These are phyloP conservation scores for Siniperca chuatsi DNA, from an alignment of 2,113 vertebrate genomes.

Conservation along the genomic window DNA sequence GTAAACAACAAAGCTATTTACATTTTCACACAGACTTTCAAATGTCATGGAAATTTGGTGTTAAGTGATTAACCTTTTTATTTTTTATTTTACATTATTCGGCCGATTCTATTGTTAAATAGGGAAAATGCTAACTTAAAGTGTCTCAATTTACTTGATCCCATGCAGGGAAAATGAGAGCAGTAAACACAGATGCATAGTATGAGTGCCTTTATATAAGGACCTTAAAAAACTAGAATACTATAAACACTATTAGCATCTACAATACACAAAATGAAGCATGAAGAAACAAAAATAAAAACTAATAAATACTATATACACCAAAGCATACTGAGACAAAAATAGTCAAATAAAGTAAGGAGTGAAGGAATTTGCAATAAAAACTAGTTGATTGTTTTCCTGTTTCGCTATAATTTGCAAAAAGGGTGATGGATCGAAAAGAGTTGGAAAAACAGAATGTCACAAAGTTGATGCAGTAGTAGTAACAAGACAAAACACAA, in stretches of 20 bases:
- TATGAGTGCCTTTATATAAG: background rate
- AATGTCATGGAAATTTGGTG: constrained; percentile 23
- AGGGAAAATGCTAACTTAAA: background rate
- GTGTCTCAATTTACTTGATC: background rate
- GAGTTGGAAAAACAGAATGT: background rate
- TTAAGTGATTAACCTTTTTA: background rate
- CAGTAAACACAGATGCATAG: background rate
- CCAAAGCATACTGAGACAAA: background rate
- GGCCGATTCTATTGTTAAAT: background rate
- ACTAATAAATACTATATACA: background rate
- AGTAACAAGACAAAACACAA: background rate
- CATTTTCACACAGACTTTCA: constrained; percentile 14
- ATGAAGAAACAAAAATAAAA: background rate
- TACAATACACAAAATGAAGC: background rate
- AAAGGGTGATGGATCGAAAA: background rate
- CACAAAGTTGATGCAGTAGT: background rate
- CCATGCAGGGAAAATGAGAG: background rate
- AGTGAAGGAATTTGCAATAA: too few species aligned
- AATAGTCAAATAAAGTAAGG: background rate
- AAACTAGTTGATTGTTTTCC: background rate
- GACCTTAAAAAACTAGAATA: background rate
- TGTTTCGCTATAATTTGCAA: background rate
- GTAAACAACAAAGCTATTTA: constrained; percentile 19
- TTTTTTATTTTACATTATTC: background rate
- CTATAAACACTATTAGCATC: background rate